Conservation (phyloP, 2,888 invertebrate species). For the Nysson spinosus region DNA sequence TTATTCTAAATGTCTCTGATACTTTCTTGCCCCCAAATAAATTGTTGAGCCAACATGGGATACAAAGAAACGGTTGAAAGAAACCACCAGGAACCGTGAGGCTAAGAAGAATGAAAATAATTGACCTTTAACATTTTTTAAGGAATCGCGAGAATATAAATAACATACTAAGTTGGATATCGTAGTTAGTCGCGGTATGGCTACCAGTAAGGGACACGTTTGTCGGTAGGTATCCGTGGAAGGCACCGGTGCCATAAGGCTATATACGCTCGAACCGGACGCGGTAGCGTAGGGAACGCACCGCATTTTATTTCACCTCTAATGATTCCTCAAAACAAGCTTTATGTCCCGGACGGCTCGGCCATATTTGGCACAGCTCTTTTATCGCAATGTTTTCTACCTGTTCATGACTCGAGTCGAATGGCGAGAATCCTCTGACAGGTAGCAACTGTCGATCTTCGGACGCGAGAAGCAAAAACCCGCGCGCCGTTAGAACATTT, state of each 20-base stretch:
- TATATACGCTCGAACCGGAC: conserved; percentile 49
- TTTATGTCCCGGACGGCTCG: conserved; percentile 59
- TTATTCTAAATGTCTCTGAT: not conserved
- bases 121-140: no score
- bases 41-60: not conserved
- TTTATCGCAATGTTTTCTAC: conserved; percentile 64
- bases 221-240: conserved; percentile 41
- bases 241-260: conserved; percentile 49
- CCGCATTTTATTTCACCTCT: conserved; percentile 58
- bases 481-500: conserved; percentile 44
- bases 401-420: conserved; percentile 35
- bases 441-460: conserved; percentile 53
- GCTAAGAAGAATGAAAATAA: no score
- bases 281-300: conserved; percentile 44
- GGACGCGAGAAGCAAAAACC: conserved; percentile 42
- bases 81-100: not conserved
- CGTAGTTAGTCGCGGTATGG: conserved; percentile 37
- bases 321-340: conserved; percentile 70
- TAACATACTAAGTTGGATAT: conserved; percentile 13
- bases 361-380: conserved; percentile 67
- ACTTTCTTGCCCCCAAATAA: no score
- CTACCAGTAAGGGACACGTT: conserved; percentile 40
- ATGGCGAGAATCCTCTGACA: conserved; percentile 50
- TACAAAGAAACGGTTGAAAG: conserved; percentile 1
- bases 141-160: no score